A percentile compares a stretch with the other conserved stretches of the same genome.
These are phyloP conservation scores for Gobius niger DNA, from an alignment of 2,113 vertebrate genomes.

Conservation along the genomic window DNA sequence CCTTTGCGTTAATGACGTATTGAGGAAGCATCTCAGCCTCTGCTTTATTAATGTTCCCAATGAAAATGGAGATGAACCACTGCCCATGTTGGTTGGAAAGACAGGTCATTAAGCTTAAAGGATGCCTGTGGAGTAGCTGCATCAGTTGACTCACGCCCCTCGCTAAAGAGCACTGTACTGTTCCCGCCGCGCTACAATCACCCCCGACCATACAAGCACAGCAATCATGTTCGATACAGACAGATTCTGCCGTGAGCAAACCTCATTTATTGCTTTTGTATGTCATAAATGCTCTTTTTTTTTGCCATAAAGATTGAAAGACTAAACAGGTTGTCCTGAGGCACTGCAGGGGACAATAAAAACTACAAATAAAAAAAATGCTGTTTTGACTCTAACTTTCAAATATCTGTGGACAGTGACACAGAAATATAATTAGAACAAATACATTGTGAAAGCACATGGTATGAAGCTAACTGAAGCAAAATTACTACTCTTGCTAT, in stretches of 20 bases:
- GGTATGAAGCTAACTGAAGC: no score
- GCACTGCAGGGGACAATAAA: no score
- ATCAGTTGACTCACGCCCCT: constrained; percentile 18
- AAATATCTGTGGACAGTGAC: no score
- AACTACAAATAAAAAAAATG: no score
- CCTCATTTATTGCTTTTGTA: not conserved
- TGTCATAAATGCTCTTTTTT: no score
- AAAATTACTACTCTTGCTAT: no score
- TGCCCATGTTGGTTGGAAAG: constrained; percentile 23
- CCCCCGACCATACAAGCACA: not conserved
- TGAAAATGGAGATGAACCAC: constrained; percentile 73
- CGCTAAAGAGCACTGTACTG: constrained; percentile 6
- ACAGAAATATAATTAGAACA: no score
- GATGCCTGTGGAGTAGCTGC: not conserved
- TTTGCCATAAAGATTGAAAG: no score
- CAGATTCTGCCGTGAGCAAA: not conserved
- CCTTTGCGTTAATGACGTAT: constrained; percentile 54
- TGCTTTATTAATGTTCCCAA: constrained; percentile 72
- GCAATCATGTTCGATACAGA: not conserved
- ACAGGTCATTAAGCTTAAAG: constrained; percentile 47
- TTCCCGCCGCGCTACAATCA: not conserved
- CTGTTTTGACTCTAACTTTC: no score
- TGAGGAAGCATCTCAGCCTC: constrained; percentile 44
- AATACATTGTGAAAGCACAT: no score
- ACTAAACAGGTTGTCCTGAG: no score